A percentile compares a stretch with the other conserved stretches of the same genome.
Conservation (phyloP, 2,797 vertebrate genomes). For the Nannoperca obscura region DNA sequence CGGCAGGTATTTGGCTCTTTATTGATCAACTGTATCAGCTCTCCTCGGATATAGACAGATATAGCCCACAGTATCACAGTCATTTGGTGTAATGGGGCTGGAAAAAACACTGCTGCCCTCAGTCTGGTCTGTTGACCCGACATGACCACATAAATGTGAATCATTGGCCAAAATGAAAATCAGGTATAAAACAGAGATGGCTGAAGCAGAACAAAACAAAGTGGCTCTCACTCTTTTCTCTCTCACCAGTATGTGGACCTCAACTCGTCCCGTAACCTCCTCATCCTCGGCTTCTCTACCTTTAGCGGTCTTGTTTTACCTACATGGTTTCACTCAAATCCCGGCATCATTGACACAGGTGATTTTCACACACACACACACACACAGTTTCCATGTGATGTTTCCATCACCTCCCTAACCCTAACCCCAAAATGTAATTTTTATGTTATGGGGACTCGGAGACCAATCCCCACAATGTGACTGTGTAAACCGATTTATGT, state of each 20-base stretch:
- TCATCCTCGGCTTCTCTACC: constrained; percentile 86
- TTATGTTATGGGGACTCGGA: too few species aligned
- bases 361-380: not conserved
- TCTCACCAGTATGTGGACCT: constrained; percentile 84
- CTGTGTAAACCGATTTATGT: too few species aligned
- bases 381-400: not conserved
- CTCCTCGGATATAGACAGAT: not conserved
- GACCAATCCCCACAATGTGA: too few species aligned
- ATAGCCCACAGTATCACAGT: not conserved
- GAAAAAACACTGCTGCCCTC: not conserved
- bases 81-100: not conserved
- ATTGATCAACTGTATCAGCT: not conserved
- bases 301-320: constrained; percentile 88
- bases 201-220: constrained; percentile 23
- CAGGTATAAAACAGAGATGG: constrained; percentile 30
- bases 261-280: constrained; percentile 87
- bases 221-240: not conserved
- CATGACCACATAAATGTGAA: constrained; percentile 16
- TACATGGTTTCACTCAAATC: constrained; percentile 86
- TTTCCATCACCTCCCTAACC: too few species aligned
- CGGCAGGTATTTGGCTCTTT: not conserved
- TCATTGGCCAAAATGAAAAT: constrained; percentile 21
- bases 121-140: not conserved
- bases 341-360: constrained; percentile 86
- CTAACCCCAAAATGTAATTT: too few species aligned